Conservation (phyloP, 2,113 vertebrate genomes). For the Paraplagusia blochii region DNA sequence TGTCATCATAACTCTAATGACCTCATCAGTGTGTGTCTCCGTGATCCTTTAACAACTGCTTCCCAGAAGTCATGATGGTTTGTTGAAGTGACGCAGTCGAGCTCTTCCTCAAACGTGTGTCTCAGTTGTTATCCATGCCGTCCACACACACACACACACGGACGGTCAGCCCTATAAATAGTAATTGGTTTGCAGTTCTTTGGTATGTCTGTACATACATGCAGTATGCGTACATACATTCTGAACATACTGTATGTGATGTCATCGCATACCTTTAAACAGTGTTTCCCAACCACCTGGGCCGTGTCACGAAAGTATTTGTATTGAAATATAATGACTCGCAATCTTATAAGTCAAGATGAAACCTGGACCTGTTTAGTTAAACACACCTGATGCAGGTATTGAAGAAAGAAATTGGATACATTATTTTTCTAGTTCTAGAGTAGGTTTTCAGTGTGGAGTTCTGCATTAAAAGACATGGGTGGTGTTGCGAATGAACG, state of each 20-base stretch:
- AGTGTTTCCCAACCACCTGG: conserved; percentile 4
- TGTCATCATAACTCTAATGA: conserved; percentile 43
- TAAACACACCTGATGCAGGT: no score
- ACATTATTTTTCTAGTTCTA: no score
- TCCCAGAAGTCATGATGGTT: conserved; percentile 54
- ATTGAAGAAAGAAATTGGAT: no score
- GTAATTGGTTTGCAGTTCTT: conserved; percentile 43
- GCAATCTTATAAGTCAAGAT: no score
- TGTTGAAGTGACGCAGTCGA: conserved; percentile 33
- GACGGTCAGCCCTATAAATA: conserved; percentile 53
- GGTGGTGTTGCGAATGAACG: no score
- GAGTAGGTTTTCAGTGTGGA: no score
- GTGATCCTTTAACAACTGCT: conserved; percentile 50
- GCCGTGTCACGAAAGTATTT: neutral
- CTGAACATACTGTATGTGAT: conserved; percentile 37
- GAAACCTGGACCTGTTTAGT: no score
- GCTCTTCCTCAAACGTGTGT: conserved; percentile 21
- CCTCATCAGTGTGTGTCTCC: conserved; percentile 36
- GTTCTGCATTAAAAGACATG: no score
- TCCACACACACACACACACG: conserved; percentile 27
- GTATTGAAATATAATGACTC: no score
- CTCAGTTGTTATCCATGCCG: conserved; percentile 59
- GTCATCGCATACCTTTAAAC: conserved; percentile 34
- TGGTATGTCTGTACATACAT: conserved; percentile 41
- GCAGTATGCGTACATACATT: conserved; percentile 19